phyloP scores from a whole-genome alignment of 2,888 invertebrate species.

The Hololepta plana region DNA sequence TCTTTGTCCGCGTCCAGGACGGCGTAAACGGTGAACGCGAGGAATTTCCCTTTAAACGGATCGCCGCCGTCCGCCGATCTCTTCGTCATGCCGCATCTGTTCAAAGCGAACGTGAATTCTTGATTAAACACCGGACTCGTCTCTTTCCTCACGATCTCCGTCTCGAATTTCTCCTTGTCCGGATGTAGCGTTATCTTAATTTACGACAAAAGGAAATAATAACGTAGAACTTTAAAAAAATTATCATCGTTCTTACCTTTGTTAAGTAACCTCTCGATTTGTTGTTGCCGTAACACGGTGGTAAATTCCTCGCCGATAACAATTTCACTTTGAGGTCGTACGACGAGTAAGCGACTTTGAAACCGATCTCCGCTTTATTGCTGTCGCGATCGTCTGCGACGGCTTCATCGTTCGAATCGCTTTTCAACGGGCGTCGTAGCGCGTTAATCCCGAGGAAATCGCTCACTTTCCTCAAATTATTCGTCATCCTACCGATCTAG shows the following conservation, averaged over 20 bases:
- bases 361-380: no score
- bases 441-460: no score
- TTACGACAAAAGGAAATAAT: neutral
- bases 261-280: constrained; percentile 62
- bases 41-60: constrained; percentile 44
- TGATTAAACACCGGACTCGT: constrained; percentile 70
- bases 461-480: no score
- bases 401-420: no score
- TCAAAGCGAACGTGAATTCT: constrained; percentile 51
- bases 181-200: constrained; percentile 24
- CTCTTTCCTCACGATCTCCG: constrained; percentile 44
- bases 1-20: constrained; percentile 38
- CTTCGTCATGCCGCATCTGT: constrained; percentile 29
- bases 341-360: no score
- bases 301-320: constrained; percentile 60
- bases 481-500: no score
- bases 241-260: constrained; percentile 36
- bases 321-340: no score
- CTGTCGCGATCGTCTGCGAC: no score
- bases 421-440: no score
- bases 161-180: constrained; percentile 57
- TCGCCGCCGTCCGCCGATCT: constrained; percentile 38
- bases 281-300: constrained; percentile 54
- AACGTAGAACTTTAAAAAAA: neutral
- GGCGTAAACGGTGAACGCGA: constrained; percentile 50